Percentiles rank a stretch among this genome's conserved stretches.
Conservation (phyloP, 2,113 vertebrate species). For the Emydocephalus ijimae region DNA sequence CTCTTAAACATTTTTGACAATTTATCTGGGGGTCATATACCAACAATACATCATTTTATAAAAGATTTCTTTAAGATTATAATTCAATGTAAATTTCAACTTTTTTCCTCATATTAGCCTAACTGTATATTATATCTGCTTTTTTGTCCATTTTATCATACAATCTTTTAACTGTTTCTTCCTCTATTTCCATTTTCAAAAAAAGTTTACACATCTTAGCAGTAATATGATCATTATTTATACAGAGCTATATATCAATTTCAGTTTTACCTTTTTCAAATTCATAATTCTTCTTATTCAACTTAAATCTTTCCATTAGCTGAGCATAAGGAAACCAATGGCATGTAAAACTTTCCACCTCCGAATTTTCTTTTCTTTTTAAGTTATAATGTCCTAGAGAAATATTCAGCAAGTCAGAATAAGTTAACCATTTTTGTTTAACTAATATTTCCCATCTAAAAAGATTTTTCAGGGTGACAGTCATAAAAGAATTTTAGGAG, state of each 20-base stretch:
- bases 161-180: neutral
- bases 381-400: neutral
- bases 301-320: neutral
- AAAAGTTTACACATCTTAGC: neutral
- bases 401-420: neutral
- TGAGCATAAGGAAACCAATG: neutral
- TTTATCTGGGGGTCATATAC: neutral
- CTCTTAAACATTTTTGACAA: neutral
- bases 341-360: neutral
- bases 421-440: neutral
- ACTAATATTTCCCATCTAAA: neutral
- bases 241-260: neutral
- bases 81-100: neutral
- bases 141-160: neutral
- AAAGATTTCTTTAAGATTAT: neutral
- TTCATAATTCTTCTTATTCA: neutral
- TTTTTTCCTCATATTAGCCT: neutral
- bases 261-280: neutral
- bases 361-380: neutral
- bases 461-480: neutral
- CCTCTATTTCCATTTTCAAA: neutral
- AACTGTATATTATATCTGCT: neutral
- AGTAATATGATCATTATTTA: neutral
- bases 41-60: neutral
- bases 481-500: neutral